Evolutionary conservation across 1,140 invertebrate genomes (phyloP), one percentile per base, ranked within the genome.

Genomic region (Palaemon carinicauda): DNA sequence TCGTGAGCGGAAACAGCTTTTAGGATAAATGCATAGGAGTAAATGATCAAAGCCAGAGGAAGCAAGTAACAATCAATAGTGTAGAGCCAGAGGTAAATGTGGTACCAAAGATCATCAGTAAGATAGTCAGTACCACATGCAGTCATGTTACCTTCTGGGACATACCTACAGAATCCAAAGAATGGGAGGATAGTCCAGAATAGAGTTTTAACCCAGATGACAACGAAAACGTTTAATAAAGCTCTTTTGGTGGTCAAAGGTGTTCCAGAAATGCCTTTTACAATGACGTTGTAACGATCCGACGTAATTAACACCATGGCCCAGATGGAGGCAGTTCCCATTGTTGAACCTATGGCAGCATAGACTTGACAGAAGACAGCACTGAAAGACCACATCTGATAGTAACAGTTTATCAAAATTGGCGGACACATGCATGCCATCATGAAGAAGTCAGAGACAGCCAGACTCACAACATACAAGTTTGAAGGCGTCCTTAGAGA

Each of bases 371-470:
- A 97, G 91, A 96, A 95, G 79, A 96, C 92, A 51, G 95, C 94
- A 80, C 95, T 94, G 93, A 78, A 88, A 24, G 65, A 51, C 89
- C 89, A 90, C 15, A 74, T 53, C 24, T 80, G 65, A 17, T 82
- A 60, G 81, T 79, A 86, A 56, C 89, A 96, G 91, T 96, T 96
- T 92, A 96, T 97, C 54, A 96, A 94, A 95, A 97, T 96, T 83
- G 96, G 93, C 33, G 96, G 96, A 86, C 95, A 94, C 90, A 91
- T 91, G 19, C 90, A 90, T 54, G 90, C 89, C 90, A 91, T 91
- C 95, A 97, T 97, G 41, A 95, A 91, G 90, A 97, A 97, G 90
- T 98, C 96, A 17, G 95, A 96, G 91, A 97, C 95, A 12, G 96
- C 96, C 89, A 97, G 92, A 91, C 97, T 97, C 56, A 97, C 94